phyloP scores from a whole-genome alignment of 64 coral and sea anemone genomes.

The Cladopsammia gracilis region DNA sequence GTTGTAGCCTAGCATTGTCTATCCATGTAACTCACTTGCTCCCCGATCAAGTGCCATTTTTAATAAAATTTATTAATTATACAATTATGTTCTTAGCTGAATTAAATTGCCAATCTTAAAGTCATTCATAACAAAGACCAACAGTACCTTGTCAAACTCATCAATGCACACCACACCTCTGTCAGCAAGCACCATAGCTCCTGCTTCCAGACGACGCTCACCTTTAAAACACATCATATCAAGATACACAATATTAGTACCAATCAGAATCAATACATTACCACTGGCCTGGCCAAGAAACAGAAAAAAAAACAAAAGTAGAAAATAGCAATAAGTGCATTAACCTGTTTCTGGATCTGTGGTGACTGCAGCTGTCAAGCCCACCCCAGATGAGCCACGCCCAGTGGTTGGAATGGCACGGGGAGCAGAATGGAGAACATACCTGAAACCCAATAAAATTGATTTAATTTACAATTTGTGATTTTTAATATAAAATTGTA shows the following conservation, averaged over 20 bases:
- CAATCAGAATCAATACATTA: too few relatives aligned
- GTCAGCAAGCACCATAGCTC: slow-evolving; percentile 95
- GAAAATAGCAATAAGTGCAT: neutral
- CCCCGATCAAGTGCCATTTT: too few relatives aligned
- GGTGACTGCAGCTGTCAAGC: slow-evolving; percentile 96
- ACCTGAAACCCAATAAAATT: slow-evolving; percentile 30
- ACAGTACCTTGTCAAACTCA: slow-evolving; percentile 86
- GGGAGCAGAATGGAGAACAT: slow-evolving; percentile 94
- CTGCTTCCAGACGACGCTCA: slow-evolving; percentile 92
- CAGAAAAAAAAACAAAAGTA: neutral
- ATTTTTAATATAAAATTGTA: slow-evolving; percentile 1
- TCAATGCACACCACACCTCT: slow-evolving; percentile 93
- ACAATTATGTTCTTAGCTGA: too few relatives aligned
- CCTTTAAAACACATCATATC: slow-evolving; percentile 45
- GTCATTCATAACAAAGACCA: too few relatives aligned
- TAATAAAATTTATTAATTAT: too few relatives aligned
- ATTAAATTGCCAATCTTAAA: too few relatives aligned
- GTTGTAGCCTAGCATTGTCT: too few relatives aligned
- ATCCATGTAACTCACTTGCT: too few relatives aligned
- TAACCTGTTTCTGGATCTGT: slow-evolving; percentile 96
- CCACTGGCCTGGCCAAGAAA: too few relatives aligned
- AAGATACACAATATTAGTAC: neutral
- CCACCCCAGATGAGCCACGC: slow-evolving; percentile 97
- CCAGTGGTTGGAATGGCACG: slow-evolving; percentile 98
- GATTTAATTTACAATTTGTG: too few relatives aligned